Evolutionary conservation across 1,140 invertebrate genomes (phyloP).

Genomic region (Propsilocerus akamusi): DNA sequence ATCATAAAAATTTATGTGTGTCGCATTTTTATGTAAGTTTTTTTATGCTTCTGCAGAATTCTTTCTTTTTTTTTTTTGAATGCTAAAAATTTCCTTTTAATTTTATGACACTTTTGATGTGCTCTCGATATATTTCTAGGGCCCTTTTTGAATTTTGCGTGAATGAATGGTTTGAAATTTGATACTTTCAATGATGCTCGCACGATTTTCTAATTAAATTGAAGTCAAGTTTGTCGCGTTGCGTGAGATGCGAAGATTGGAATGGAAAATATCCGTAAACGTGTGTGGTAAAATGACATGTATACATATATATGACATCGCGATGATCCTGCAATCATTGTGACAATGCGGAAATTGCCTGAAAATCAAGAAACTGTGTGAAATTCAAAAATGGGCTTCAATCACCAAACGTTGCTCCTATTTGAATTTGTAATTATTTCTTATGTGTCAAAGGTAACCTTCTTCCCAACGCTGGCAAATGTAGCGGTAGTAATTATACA

Average conservation of each 20-base stretch:
- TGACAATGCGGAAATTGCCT: background rate
- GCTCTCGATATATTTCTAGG: background rate
- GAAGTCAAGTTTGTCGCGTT: background rate
- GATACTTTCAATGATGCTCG: background rate
- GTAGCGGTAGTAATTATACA: too few species aligned
- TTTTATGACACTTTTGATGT: background rate
- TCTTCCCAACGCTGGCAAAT: too few species aligned
- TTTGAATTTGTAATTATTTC: background rate
- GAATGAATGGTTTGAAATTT: background rate
- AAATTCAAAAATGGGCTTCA: background rate
- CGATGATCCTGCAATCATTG: background rate
- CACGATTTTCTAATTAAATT: slow-evolving; percentile 2
- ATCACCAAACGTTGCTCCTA: background rate
- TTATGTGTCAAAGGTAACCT: too few species aligned
- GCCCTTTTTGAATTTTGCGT: background rate
- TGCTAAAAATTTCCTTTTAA: background rate
- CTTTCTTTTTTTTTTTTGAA: background rate
- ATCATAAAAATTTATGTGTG: background rate
- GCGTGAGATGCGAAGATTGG: background rate
- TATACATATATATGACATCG: background rate
- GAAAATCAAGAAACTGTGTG: background rate
- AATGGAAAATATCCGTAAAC: background rate
- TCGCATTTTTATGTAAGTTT: background rate
- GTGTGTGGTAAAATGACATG: background rate
- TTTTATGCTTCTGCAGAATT: background rate